Base-by-base conservation (phyloP, 1,140 invertebrate species). In the Aphidius ervi region DNA sequence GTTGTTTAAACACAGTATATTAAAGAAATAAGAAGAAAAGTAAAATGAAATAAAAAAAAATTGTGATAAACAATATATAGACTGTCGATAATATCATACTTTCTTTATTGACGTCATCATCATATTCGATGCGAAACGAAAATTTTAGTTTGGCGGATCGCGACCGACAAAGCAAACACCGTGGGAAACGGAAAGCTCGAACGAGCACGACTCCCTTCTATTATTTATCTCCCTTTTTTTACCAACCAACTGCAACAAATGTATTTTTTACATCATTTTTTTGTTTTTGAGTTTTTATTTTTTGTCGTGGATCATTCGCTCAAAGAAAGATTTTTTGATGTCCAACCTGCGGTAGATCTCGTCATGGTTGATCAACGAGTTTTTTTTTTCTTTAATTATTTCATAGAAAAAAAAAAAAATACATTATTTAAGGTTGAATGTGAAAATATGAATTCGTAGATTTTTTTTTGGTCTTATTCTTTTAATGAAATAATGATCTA, bases 121-220 rank as follows among this genome's bases (percentile, higher is more conserved):
- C 47, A 20, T 49, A 37, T 37, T 52, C 61, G 59, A 65, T 62
- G 65, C 63, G 64, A 68, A 66, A 64, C 65, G 57, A 64, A 65
- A 64, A 69, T 65, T 16, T 16, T 16, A 68, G 62, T 64, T 64
- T 61, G 64, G 65, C 58, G 60, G 62, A 56, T 56, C 67, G 56
- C 61, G 67, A 63, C 71, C 70, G 71, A 77, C 72, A 74, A 77
- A 74, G 72, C 71, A 70, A 74, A 74, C 67, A 75, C 67, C 72
- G 73, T 75, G 73, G 73, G 73, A 75, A 75, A 74, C 68, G 56
- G 67, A 65, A 75, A 70, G 69, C 66, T 66, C 66, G 68, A 73
- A 61, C 63, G 69, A 69, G 46, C 66, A 69, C 68, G 52, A 54
- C 39, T 54, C 52, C 52, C 52, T 58, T 63, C 65, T 65, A 67